Percentiles rank a stretch among this genome's conserved stretches.
Evolutionary conservation across 2,888 invertebrate species (phyloP).

Genomic region (Oxycera nigricornis): DNA sequence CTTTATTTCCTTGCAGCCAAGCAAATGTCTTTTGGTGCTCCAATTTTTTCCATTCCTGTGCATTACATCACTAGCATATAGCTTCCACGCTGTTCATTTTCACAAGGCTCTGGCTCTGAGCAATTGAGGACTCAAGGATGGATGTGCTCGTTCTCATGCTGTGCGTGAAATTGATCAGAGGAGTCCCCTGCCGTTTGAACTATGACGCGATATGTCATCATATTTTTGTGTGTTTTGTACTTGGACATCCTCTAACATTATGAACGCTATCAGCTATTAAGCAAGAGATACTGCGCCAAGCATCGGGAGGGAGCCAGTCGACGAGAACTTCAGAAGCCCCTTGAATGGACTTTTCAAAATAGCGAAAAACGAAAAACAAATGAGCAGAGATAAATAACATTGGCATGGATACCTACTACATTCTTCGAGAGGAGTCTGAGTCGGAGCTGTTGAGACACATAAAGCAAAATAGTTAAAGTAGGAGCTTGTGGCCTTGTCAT

Average conservation of each 20-base stretch:
- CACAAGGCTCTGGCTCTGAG: not conserved
- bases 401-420: too few species aligned
- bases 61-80: not conserved
- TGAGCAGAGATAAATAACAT: too few species aligned
- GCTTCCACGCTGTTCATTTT: not conserved
- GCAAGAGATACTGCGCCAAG: conserved; percentile 26
- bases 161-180: conserved; percentile 62
- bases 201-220: conserved; percentile 63
- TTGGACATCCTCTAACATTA: conserved; percentile 40
- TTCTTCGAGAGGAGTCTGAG: too few species aligned
- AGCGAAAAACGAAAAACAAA: too few species aligned
- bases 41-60: not conserved
- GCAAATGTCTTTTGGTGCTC: conserved; percentile 17
- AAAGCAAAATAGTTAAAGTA: too few species aligned
- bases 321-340: not conserved
- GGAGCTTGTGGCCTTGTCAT: too few species aligned
- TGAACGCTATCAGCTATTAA: conserved; percentile 36
- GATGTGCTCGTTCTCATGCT: conserved; percentile 55
- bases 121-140: not conserved
- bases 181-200: conserved; percentile 63
- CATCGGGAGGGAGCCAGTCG: conserved; percentile 10
- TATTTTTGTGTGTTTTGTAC: conserved; percentile 53
- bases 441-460: too few species aligned
- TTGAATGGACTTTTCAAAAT: too few species aligned
- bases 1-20: not conserved